These are phyloP conservation scores for Anagrus nilaparvatae DNA, from an alignment of 1,140 invertebrate species.

Conservation along the genomic window DNA sequence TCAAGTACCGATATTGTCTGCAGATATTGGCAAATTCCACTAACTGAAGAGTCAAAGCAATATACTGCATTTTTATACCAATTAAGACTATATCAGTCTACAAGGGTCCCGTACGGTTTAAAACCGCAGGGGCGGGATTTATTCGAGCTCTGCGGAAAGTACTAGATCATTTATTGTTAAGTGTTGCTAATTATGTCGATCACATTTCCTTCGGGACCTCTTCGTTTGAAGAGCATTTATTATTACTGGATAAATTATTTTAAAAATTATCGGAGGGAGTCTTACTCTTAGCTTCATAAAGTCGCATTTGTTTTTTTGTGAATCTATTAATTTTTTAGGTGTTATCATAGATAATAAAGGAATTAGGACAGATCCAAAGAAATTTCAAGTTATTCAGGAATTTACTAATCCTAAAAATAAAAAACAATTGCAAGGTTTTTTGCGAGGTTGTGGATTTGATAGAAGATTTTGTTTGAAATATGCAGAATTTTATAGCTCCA, in stretches of 20 bases:
- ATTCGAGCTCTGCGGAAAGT: too few species aligned
- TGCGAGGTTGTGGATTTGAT: not conserved
- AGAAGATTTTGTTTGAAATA: not conserved
- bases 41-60: slow-evolving; percentile 3
- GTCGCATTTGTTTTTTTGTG: not conserved
- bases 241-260: too few species aligned
- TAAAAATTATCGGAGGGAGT: too few species aligned
- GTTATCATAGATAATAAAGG: not conserved
- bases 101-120: slow-evolving; percentile 2
- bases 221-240: too few species aligned
- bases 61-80: slow-evolving; percentile 8
- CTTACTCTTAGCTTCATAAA: too few species aligned
- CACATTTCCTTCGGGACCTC: too few species aligned
- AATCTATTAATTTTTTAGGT: not conserved
- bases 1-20: slow-evolving; percentile 8
- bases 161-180: too few species aligned
- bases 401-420: not conserved
- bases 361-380: not conserved
- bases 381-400: not conserved
- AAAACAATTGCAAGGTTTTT: not conserved
- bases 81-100: slow-evolving; percentile 7
- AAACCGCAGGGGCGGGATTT: slow-evolving; percentile 7
- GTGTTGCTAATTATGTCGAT: too few species aligned
- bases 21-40: slow-evolving; percentile 13
- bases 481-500: not conserved